Evolutionary conservation across 37 sponge, comb jelly and placozoan genomes (phyloP).

Genomic region (Tethya wilhelma): DNA sequence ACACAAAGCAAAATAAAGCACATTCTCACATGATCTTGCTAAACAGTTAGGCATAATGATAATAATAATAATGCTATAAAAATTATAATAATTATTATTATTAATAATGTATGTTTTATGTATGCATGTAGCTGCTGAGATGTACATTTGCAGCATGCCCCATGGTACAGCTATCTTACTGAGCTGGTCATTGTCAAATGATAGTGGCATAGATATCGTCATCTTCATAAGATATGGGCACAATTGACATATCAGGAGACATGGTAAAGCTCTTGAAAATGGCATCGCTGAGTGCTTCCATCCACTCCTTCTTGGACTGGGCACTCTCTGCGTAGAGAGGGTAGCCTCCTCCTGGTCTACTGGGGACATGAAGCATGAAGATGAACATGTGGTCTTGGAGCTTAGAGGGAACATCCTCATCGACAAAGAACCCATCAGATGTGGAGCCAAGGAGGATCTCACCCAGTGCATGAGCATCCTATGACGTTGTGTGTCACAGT

Average conservation of each 20-base stretch:
- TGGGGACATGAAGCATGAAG: slow-evolving; percentile 62
- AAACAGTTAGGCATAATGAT: neutral
- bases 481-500: no score
- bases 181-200: no score
- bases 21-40: neutral
- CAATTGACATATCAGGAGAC: slow-evolving; percentile 15
- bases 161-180: no score
- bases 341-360: slow-evolving; percentile 39
- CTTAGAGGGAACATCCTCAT: slow-evolving; percentile 36
- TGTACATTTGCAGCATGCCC: no score
- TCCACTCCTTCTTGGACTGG: slow-evolving; percentile 59
- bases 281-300: slow-evolving; percentile 30
- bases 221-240: neutral
- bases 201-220: slow-evolving; percentile 25
- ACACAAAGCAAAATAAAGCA: neutral
- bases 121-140: neutral
- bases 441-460: slow-evolving; percentile 58
- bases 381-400: slow-evolving; percentile 9
- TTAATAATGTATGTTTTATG: neutral
- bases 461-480: slow-evolving; percentile 80
- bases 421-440: slow-evolving; percentile 26
- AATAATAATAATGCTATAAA: neutral
- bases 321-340: slow-evolving; percentile 49
- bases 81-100: neutral
- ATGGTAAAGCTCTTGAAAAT: neutral